These are phyloP conservation scores for Etheostoma spectabile DNA, from an alignment of 2,113 vertebrate species.

Conservation along the genomic window DNA sequence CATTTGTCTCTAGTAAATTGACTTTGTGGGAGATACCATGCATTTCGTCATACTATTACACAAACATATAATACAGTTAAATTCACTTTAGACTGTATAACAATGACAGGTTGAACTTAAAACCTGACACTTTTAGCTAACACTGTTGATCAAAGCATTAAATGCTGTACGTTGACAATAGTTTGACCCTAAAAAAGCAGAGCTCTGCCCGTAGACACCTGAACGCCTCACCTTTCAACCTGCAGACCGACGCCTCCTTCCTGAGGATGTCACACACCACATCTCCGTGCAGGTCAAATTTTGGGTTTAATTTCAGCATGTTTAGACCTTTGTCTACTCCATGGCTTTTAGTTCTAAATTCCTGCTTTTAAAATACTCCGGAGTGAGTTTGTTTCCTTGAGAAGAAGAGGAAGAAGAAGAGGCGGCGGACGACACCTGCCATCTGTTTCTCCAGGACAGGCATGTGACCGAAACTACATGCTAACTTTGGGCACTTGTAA, in stretches of 20 bases:
- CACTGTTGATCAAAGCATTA: neutral
- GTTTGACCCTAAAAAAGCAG: neutral
- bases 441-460: neutral
- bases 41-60: rapidly evolving
- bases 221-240: conserved; percentile 77
- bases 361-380: neutral
- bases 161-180: too few relatives aligned
- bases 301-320: conserved; percentile 70
- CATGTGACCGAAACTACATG: conserved; percentile 59
- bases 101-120: neutral
- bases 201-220: conserved; percentile 19
- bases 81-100: neutral
- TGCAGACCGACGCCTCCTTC: conserved; percentile 75
- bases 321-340: neutral
- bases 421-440: conserved; percentile 18
- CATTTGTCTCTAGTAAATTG: rapidly evolving
- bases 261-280: conserved; percentile 72
- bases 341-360: neutral
- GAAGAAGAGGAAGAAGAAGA: neutral
- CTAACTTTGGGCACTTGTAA: neutral
- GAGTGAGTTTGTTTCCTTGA: neutral
- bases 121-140: neutral
- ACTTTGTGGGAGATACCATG: neutral
- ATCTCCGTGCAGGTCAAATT: conserved; percentile 77
- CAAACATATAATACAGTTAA: neutral